Conservation (phyloP, 2,888 invertebrate genomes). For the Cremastinae sp. region DNA sequence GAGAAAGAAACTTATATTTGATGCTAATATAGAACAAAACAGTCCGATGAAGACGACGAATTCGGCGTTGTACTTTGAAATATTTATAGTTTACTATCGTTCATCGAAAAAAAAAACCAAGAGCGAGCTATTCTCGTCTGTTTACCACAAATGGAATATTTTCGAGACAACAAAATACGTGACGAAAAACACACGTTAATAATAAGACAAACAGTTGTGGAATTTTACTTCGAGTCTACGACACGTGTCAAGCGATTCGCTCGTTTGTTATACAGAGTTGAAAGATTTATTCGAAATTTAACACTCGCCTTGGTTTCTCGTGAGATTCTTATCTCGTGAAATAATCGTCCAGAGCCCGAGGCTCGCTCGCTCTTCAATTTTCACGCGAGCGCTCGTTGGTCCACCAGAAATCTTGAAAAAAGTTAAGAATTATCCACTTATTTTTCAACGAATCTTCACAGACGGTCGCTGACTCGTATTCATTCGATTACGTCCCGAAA, state of each 20-base stretch:
- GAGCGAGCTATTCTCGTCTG: not conserved
- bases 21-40: constrained; percentile 1
- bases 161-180: not conserved
- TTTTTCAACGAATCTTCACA: too few species aligned
- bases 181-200: constrained; percentile 20
- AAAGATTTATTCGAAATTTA: not conserved
- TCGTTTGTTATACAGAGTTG: not conserved
- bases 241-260: not conserved
- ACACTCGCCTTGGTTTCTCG: not conserved
- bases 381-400: too few species aligned
- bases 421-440: too few species aligned
- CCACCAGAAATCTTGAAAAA: too few species aligned
- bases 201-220: constrained; percentile 7
- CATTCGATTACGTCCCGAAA: too few species aligned
- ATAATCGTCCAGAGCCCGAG: too few species aligned
- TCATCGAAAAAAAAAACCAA: constrained; percentile 2
- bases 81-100: too few species aligned
- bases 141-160: constrained; percentile 30
- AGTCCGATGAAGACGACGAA: not conserved
- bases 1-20: constrained; percentile 14
- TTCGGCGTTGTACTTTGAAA: too few species aligned
- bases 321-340: too few species aligned
- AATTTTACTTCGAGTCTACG: not conserved
- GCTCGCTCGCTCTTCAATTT: too few species aligned
- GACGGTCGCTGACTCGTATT: too few species aligned